Evolutionary conservation across 2,797 vertebrate genomes (phyloP).

Genomic region (Botia kubotai): DNA sequence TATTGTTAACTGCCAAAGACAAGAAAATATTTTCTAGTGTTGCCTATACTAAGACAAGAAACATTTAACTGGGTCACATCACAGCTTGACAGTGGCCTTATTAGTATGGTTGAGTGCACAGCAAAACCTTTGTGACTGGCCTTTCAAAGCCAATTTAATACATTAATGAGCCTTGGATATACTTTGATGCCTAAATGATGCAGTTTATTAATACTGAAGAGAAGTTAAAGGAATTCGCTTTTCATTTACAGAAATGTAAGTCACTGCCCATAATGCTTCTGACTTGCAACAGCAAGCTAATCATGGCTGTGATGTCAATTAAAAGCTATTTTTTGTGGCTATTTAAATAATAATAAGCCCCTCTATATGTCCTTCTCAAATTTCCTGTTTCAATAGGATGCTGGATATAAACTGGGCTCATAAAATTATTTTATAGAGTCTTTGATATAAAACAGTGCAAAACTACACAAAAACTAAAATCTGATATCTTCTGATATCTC

Average conservation of each 20-base stretch:
- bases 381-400: neutral
- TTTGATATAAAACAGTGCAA: neutral
- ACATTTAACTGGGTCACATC: neutral
- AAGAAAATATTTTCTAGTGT: neutral
- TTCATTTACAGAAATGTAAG: too few relatives aligned
- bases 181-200: too few relatives aligned
- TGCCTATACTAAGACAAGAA: neutral
- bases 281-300: too few relatives aligned
- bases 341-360: too few relatives aligned
- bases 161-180: too few relatives aligned
- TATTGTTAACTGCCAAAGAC: neutral
- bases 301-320: too few relatives aligned
- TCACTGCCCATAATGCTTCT: too few relatives aligned
- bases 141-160: too few relatives aligned
- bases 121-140: too few relatives aligned
- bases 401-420: neutral
- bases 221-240: too few relatives aligned
- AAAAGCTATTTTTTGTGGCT: too few relatives aligned
- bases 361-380: neutral
- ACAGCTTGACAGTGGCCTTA: neutral
- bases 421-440: neutral
- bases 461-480: neutral
- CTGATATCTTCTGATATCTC: neutral
- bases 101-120: neutral
- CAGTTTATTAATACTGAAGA: too few relatives aligned